These are phyloP conservation scores for Abrostola tripartita DNA, from an alignment of 2,888 invertebrate genomes.

Conservation along the genomic window DNA sequence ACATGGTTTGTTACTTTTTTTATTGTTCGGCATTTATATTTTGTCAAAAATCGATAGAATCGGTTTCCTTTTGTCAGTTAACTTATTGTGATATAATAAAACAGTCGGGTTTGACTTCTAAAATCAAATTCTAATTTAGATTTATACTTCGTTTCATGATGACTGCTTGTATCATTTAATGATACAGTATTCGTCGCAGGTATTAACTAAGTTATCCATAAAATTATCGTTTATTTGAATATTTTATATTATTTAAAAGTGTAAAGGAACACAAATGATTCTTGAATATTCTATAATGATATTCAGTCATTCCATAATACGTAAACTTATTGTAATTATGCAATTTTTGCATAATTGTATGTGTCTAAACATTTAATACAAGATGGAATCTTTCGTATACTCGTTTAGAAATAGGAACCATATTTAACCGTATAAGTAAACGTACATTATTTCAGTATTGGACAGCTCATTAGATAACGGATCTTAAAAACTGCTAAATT, in stretches of 20 bases:
- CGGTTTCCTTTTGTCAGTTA: constrained; percentile 42
- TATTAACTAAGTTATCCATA: constrained; percentile 12
- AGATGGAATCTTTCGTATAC: constrained; percentile 30
- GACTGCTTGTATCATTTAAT: constrained; percentile 39
- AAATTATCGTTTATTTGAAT: constrained; percentile 16
- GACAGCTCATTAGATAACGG: background rate
- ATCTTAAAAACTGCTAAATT: constrained; percentile 2
- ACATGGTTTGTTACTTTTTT: constrained; percentile 17
- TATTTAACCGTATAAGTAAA: constrained; percentile 32
- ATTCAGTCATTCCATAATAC: constrained; percentile 46
- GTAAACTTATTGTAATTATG: constrained; percentile 16
- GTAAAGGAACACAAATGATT: constrained; percentile 6
- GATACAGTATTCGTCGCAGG: constrained; percentile 2
- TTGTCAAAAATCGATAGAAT: constrained; percentile 48
- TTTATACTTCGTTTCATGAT: constrained; percentile 23
- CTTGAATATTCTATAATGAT: constrained; percentile 29
- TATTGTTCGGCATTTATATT: constrained; percentile 41
- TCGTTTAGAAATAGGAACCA: constrained; percentile 29
- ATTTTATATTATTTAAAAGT: constrained; percentile 7
- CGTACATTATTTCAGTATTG: constrained; percentile 3
- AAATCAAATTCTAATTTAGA: constrained; percentile 45
- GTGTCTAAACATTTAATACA: constrained; percentile 23
- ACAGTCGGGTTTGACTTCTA: constrained; percentile 40
- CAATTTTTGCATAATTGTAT: constrained; percentile 20
- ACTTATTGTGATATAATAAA: constrained; percentile 39